Base-by-base conservation (phyloP, 2,113 vertebrate species). In the Alouatta palliata region DNA sequence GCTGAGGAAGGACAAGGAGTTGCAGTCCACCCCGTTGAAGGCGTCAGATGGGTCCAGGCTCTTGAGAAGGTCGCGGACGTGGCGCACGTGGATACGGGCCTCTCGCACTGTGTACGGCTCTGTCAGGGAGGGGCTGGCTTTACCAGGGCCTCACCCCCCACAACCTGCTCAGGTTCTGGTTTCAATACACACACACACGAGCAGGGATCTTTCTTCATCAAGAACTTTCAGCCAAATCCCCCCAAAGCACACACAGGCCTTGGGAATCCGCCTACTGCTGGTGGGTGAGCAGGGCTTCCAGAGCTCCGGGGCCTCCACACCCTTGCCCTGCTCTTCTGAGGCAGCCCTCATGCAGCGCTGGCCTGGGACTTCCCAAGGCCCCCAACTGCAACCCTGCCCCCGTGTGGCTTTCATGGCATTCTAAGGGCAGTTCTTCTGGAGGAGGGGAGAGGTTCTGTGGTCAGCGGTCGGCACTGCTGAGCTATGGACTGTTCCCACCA, bases 21-120 rank as follows among this genome's bases (percentile, higher is more conserved):
- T 99, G 98, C 99, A 99, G 99, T 99, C 99, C 95, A 99, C 99
- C 5, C 99, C 99, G 2, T 99, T 99, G 98, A 99, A 99, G 95
- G 99, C 99, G 43, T 99, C 99, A 0, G 99, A 99, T 0, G 99
- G 99, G 97, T 99, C 99, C 90, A 99, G 98, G 90, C 99, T 99
- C 98, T 99, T 99, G 96, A 99, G 98, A 73, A 99, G 99, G 98
- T 99, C 99, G 98, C 99, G 99, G 98, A 99, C 99, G 68, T 99
- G 99, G 56, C 99, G 99, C 79, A 99, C 99, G 0, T 99, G 99
- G 97, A 99, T 99, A 82, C 99, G 99, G 97, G 99, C 99, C 98
- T 99, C 99, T 3, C 99, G 99, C 16, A 99, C 99, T 0, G 99
- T 99, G 98, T 99, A 99, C 0, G 99, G 99, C 98, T 99, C 99